Evolutionary conservation across 2,888 invertebrate genomes (phyloP), one percentile per base, ranked within the genome.

Genomic region (Zygaena filipendulae): DNA sequence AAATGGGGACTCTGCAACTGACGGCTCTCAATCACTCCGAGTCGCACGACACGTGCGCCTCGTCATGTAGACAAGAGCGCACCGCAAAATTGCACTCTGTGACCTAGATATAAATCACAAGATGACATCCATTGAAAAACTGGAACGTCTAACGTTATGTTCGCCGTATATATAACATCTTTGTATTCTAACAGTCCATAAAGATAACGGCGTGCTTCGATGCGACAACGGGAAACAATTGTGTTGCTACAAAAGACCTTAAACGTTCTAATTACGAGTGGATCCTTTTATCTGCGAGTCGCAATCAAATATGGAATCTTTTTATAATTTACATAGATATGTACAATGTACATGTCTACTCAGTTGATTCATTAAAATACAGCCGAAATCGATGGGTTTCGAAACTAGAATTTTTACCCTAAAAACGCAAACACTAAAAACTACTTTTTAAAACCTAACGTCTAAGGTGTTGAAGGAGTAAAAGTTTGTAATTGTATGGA

Each of bases 191-290:
- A 47, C 52, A 55, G 53, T 55, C 69, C 66, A 66, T 58, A 60
- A 55, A 62, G 57, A 68, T 61, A 68, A 59, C 66, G 53, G 57
- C 49, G 46, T 48, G 59, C 59, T 57, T 46, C 49, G 54, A 60
- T 58, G 61, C 61, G 62, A 62, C 66, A 69, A 66, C 61, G 66
- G 67, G 61, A 67, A 69, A 70, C 66, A 67, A 68, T 74, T 67
- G 66, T 59, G 58, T 58, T 62, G 61, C 66, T 67, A 68, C 62
- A 62, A 67, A 69, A 64, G 64, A 50, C 58, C 64, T 69, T 66
- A 69, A 68, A 63, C 64, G 63, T 63, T 68, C 64, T 71, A 70
- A 74, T 71, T 72, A 68, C 55, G 59, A 59, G 58, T 50, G 58
- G 59, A 57, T 57, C 62, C 59, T 63, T 67, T 64, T 59, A 61